Percentiles rank a stretch among this genome's conserved stretches.
phyloP scores from a whole-genome alignment of 2,113 vertebrate genomes.

The Xyrauchen texanus region DNA sequence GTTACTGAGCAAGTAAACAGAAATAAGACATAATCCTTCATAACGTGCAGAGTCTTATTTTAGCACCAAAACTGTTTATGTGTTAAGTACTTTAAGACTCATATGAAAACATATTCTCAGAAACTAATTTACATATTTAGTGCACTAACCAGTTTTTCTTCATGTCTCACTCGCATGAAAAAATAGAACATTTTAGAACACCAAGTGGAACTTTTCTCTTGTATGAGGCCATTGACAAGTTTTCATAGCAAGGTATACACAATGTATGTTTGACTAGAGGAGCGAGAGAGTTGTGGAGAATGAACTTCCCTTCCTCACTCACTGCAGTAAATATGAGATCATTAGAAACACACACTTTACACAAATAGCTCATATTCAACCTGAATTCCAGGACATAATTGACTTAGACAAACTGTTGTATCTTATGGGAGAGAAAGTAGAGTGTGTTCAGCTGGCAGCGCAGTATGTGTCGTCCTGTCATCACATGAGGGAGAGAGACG shows the following conservation, averaged over 20 bases:
- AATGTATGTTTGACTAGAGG: conserved; percentile 2
- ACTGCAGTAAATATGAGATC: no score
- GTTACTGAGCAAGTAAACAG: background rate
- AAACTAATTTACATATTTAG: conserved; percentile 42
- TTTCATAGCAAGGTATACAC: background rate
- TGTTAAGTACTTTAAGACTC: conserved; percentile 43
- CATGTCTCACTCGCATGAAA: conserved; percentile 18
- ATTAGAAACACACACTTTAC: no score
- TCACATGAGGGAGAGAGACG: no score
- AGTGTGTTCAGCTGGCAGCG: no score
- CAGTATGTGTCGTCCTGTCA: no score
- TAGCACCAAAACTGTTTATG: conserved; percentile 41
- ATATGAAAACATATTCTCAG: conserved; percentile 31
- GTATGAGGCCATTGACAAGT: conserved; percentile 35
- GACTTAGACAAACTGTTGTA: no score
- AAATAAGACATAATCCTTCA: conserved; percentile 17
- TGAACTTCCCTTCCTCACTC: no score
- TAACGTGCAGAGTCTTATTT: conserved; percentile 38
- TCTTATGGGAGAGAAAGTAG: no score
- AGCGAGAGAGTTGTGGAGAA: no score
- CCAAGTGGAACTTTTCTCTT: conserved; percentile 36
- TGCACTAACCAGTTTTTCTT: conserved; percentile 46
- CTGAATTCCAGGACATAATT: no score
- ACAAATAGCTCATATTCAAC: no score
- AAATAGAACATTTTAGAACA: conserved; percentile 21